phyloP scores from a whole-genome alignment of 2,113 vertebrate species.

The Brachyhypopomus gauderio region DNA sequence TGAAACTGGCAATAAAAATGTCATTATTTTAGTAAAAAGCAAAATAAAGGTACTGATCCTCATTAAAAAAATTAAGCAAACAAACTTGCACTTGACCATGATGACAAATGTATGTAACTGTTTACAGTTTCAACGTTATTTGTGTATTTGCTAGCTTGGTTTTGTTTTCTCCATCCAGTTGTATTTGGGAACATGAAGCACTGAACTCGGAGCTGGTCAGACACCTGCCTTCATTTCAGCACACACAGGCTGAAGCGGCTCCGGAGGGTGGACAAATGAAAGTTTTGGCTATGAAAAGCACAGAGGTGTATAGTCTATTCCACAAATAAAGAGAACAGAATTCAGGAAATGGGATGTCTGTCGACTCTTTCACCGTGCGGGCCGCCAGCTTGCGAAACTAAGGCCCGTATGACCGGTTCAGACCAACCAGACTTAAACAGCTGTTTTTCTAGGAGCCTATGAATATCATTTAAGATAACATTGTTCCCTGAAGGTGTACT shows the following conservation, averaged over 20 bases:
- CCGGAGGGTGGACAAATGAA: slow-evolving; percentile 37
- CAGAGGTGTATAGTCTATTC: slow-evolving; percentile 78
- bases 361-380: slow-evolving; percentile 11
- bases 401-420: too few species aligned
- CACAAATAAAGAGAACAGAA: slow-evolving; percentile 77
- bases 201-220: slow-evolving; percentile 28
- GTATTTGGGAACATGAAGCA: slow-evolving; percentile 22
- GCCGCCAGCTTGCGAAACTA: not conserved
- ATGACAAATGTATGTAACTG: slow-evolving; percentile 50
- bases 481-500: too few species aligned
- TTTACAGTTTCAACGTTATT: slow-evolving; percentile 50
- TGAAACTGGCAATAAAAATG: slow-evolving; percentile 54
- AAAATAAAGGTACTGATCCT: slow-evolving; percentile 20
- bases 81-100: slow-evolving; percentile 53
- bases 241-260: slow-evolving; percentile 37
- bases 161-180: slow-evolving; percentile 14
- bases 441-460: too few species aligned
- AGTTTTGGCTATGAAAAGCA: slow-evolving; percentile 73
- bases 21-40: slow-evolving; percentile 48
- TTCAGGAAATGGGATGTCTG: slow-evolving; percentile 53
- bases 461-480: too few species aligned
- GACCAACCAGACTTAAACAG: too few species aligned
- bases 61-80: not conserved
- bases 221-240: slow-evolving; percentile 40
- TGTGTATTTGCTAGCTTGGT: slow-evolving; percentile 28